phyloP scores from a whole-genome alignment of 2,113 vertebrate genomes.

The Cariama cristata region DNA sequence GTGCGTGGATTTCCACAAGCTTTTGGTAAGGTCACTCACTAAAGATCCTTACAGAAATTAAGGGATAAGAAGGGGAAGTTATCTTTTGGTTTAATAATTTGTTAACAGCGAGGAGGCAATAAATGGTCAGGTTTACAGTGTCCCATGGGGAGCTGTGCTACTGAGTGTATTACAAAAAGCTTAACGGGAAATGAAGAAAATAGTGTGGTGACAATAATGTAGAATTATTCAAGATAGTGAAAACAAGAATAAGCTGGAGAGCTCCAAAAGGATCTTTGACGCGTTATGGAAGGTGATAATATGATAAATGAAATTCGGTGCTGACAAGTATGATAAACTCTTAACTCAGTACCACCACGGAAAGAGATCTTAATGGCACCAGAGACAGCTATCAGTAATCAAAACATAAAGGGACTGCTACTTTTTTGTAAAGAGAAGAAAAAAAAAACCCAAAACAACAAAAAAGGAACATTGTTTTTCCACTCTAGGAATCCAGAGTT shows the following conservation, averaged over 20 bases:
- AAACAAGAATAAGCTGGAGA: background rate
- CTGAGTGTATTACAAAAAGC: background rate
- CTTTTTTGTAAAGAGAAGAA: background rate
- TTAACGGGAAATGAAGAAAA: background rate
- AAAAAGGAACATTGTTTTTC: background rate
- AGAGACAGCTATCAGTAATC: background rate
- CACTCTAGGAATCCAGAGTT: background rate
- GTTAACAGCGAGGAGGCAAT: background rate
- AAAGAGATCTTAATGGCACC: background rate
- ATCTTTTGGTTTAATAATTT: background rate
- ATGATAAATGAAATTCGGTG: background rate
- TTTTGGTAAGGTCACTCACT: background rate
- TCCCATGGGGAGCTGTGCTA: background rate
- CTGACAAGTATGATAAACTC: background rate
- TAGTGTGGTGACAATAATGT: background rate
- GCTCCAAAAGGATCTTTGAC: background rate
- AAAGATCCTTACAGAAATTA: background rate
- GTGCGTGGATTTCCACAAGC: rapidly evolving
- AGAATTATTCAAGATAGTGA: background rate
- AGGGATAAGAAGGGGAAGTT: background rate
- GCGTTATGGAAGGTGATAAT: background rate
- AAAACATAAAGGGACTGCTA: background rate
- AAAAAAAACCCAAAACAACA: background rate
- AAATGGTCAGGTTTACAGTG: background rate
- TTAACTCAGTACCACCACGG: background rate